Percentiles rank a stretch among this genome's conserved stretches.
These are phyloP conservation scores for Himalopsyche anomala DNA, from an alignment of 2,888 invertebrate genomes.

Conservation along the genomic window DNA sequence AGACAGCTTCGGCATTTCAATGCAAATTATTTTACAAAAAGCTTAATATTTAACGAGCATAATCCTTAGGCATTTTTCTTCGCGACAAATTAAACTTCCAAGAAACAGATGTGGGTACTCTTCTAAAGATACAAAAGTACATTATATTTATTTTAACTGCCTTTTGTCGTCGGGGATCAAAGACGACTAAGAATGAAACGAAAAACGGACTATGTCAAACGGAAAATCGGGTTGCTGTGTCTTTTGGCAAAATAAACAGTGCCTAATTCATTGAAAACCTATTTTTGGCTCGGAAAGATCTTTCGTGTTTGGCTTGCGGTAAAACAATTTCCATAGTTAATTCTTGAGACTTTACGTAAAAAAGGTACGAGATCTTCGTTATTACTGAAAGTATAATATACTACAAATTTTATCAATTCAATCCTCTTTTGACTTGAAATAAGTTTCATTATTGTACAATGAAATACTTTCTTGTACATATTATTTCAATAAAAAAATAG, in stretches of 20 bases:
- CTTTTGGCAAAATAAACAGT: constrained; percentile 35
- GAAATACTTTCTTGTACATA: too few species aligned
- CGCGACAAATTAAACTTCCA: constrained; percentile 4
- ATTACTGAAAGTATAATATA: too few species aligned
- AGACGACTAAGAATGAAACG: constrained; percentile 16
- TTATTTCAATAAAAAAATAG: too few species aligned
- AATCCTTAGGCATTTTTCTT: constrained; percentile 29
- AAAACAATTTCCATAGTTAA: neutral
- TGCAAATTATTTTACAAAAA: constrained; percentile 37
- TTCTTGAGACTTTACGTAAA: neutral
- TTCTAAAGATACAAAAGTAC: constrained; percentile 4
- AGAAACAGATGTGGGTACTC: constrained; percentile 31
- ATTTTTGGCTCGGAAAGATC: constrained; percentile 13
- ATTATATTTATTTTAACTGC: constrained; percentile 38
- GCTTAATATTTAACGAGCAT: constrained; percentile 34
- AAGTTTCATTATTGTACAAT: too few species aligned
- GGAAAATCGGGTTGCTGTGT: constrained; percentile 40
- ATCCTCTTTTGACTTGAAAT: too few species aligned
- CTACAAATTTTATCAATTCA: too few species aligned
- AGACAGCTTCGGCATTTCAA: constrained; percentile 3
- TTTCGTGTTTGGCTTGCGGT: constrained; percentile 6
- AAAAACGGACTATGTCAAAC: constrained; percentile 42
- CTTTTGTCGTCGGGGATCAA: constrained; percentile 40
- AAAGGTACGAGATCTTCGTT: too few species aligned
- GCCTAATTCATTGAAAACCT: constrained; percentile 28